Evolutionary conservation across 2,888 invertebrate genomes (phyloP).

Genomic region (Choristoneura rosaceana): DNA sequence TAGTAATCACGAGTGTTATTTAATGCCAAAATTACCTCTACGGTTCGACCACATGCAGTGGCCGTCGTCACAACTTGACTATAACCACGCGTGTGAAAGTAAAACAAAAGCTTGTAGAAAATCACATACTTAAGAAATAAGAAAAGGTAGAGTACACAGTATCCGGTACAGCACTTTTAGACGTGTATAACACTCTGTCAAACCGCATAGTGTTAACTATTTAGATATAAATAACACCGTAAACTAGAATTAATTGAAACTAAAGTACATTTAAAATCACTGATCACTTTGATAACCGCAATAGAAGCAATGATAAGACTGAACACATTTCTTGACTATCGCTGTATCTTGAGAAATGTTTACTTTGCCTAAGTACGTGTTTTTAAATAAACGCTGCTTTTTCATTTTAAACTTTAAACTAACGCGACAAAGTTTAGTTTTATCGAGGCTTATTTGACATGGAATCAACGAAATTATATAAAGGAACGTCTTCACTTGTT

Average conservation of each 20-base stretch:
- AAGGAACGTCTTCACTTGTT: not conserved
- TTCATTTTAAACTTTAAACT: not conserved
- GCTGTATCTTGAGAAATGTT: slow-evolving; percentile 25
- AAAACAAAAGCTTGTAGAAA: not conserved
- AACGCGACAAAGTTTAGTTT: not conserved
- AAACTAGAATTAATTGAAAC: not conserved
- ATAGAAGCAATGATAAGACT: slow-evolving; percentile 21
- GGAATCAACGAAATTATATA: not conserved
- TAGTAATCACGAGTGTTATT: too few species aligned
- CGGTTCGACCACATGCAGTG: too few species aligned
- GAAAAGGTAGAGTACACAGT: slow-evolving; percentile 37
- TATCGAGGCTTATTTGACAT: not conserved
- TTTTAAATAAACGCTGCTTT: not conserved
- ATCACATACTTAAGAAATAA: slow-evolving; percentile 27
- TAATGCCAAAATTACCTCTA: too few species aligned
- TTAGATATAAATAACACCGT: not conserved
- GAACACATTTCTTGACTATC: slow-evolving; percentile 7
- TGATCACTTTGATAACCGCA: slow-evolving; percentile 7
- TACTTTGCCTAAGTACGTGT: slow-evolving; percentile 1
- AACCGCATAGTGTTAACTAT: slow-evolving; percentile 14
- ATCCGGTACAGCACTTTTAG: slow-evolving; percentile 29
- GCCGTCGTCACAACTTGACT: too few species aligned
- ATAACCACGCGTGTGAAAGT: too few species aligned
- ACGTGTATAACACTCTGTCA: slow-evolving; percentile 30
- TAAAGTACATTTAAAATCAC: slow-evolving; percentile 1